These are phyloP conservation scores for Acromyrmex heyeri DNA, from an alignment of 1,140 invertebrate species.

Conservation along the genomic window DNA sequence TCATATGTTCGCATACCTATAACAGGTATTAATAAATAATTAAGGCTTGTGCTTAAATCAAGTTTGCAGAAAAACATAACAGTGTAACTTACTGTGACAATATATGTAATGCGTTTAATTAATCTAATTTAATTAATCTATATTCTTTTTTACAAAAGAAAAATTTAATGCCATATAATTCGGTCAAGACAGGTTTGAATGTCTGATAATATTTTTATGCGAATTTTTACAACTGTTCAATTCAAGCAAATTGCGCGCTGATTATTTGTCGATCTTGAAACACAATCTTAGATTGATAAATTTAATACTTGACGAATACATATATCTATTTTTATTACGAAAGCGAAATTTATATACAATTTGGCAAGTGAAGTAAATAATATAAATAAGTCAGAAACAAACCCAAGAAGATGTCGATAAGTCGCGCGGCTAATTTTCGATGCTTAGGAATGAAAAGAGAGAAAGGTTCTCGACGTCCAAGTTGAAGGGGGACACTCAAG, in stretches of 20 bases:
- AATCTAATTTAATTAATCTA: neutral
- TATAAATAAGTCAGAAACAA: slow-evolving; percentile 19
- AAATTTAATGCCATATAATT: neutral
- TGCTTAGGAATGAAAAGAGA: slow-evolving; percentile 92
- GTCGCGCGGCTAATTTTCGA: slow-evolving; percentile 89
- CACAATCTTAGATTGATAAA: neutral
- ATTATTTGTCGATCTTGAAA: too few species aligned
- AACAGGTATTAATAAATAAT: slow-evolving; percentile 34
- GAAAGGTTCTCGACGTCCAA: slow-evolving; percentile 90
- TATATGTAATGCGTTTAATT: neutral
- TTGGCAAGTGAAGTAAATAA: neutral
- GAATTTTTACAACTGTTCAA: too few species aligned
- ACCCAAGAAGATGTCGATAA: slow-evolving; percentile 92
- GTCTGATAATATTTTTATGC: too few species aligned
- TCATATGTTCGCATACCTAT: slow-evolving; percentile 90
- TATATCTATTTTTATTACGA: neutral
- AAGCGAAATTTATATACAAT: neutral
- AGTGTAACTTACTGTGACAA: neutral
- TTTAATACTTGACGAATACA: neutral
- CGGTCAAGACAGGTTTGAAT: too few species aligned
- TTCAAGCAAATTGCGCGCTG: too few species aligned
- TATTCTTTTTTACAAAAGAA: neutral
- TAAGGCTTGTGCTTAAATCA: neutral
- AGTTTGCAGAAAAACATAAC: neutral
- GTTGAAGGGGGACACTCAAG: slow-evolving; percentile 89